Evolutionary conservation across 2,797 vertebrate species (phyloP), one percentile per base, ranked within the genome.

Genomic region (Hybognathus amarus): DNA sequence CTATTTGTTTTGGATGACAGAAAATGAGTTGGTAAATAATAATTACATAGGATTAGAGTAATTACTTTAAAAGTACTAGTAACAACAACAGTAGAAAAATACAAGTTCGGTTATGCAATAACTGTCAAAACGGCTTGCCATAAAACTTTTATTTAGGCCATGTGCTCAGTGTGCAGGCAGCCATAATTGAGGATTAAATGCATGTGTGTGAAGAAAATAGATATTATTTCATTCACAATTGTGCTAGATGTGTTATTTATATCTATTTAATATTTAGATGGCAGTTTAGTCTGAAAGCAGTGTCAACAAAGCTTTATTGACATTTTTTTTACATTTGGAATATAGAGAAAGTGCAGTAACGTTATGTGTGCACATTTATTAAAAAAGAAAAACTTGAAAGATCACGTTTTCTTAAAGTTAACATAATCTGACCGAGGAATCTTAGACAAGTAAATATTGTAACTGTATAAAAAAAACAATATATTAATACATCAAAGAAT

Each of bases 111-210:
- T 56, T n/a, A 40, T 24, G 50, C 33, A n/a, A 40, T 75, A n/a
- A 13, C 4, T 76, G 52, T 40, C 6, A 17, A 56, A 75, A 24
- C 33, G 2, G 52, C 50, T 52, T 73, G 33, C 52, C 73, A 75
- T 59, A 40, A 24, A 50, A 8, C 13, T 63, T 12, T 38, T 12
- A n/a, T 17, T 33, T 59, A n/a, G 56, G 56, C 56, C 79, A 81
- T 52, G 79, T 81, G 79, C 79, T 50, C n/a, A 2, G 22, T 59
- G 36, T 76, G n/a, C 22, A 12, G 68, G 68, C 54, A 80, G 68
- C 68, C 54, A 71, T 81, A 71, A 36, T 27, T 63, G 54, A 77
- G 18, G 67, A 59, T 59, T 70, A 80, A 33, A 63, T 27, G 20
- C 18, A 4, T 42, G 22, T 56, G 30, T 24, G 18, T 77, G 36